A percentile compares a stretch with the other conserved stretches of the same genome.
phyloP scores from a whole-genome alignment of 2,888 invertebrate genomes.

The Campoplex nolae region DNA sequence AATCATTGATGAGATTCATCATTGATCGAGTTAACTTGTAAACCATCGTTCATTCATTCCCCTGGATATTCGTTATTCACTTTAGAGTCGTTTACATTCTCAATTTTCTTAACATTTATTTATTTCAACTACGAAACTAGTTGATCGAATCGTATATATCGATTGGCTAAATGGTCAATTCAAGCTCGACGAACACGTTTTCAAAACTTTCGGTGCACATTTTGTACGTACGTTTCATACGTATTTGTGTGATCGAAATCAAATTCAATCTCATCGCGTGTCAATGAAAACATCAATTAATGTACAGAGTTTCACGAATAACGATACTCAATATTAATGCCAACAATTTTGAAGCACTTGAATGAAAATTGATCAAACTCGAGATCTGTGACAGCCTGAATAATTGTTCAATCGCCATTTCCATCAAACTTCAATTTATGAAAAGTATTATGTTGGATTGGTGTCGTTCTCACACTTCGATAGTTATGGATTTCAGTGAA shows the following conservation, averaged over 20 bases:
- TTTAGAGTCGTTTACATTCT: background rate
- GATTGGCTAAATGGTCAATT: background rate
- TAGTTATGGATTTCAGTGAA: background rate
- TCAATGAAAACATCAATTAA: constrained; percentile 22
- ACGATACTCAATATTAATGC: constrained; percentile 10
- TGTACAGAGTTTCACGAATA: constrained; percentile 5
- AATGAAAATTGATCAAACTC: background rate
- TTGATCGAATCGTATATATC: background rate
- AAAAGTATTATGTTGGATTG: background rate
- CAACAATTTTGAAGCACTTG: constrained; percentile 3
- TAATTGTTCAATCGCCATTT: background rate
- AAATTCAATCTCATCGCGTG: constrained; percentile 3
- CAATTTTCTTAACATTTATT: background rate
- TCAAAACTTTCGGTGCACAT: background rate
- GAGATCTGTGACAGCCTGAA: background rate
- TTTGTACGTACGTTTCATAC: background rate
- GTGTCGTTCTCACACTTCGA: background rate
- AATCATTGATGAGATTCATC: background rate
- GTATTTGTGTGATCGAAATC: constrained; percentile 10
- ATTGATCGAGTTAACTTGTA: background rate
- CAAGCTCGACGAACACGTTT: background rate
- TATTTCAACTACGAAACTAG: background rate
- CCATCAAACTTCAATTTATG: background rate
- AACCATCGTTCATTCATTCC: background rate
- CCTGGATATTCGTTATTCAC: background rate